Evolutionary conservation across 1,140 invertebrate genomes (phyloP), one percentile per base, ranked within the genome.

Genomic region (Drosophila funebris): DNA sequence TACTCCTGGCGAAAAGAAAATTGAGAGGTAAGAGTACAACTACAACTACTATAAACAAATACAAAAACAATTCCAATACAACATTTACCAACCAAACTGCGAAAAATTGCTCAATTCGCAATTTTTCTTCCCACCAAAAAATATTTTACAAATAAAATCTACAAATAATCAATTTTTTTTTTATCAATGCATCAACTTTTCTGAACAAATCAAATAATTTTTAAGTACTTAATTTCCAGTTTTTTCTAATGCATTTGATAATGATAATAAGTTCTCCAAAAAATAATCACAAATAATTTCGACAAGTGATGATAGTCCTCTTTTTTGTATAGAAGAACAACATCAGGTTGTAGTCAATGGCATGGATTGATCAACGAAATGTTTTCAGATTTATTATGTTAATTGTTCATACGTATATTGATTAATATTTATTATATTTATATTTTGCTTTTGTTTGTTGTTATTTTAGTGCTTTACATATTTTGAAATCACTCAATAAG

Each of bases 1-100:
- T 82, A 87, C 90, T 91, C 78, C 89, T 90, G 90, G 87, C 87
- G 91, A 92, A 79, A 91, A 91, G 77, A 92, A 92, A 90, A 88
- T 74, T 73, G 89, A 91, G 91, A 92, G 91, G 91, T 92, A 92
- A 92, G 91, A 90, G 74, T 87, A 87, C 69, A 61, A 61, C 76
- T 50, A 50, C 46, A 72, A 84, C 72, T 76, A 72, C 76, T 87
- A 70, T 64, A 64, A 53, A 69, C 4, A 66, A 60, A 36, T 31
- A 37, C 11, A 54, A 72, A 76, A 70, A 69, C 29, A 73, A 68
- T 56, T 64, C 41, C 39, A 64, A 71, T 60, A 64, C 44, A 78
- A 73, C 58, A 78, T 36, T 62, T 64, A 62, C 52, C 43, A 70
- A 81, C 43, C 66, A 63, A 57, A 61, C 36, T 58, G 44, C 54